These are phyloP conservation scores for Cryptotis parvus DNA, from an alignment of 2,113 vertebrate species.

Conservation along the genomic window DNA sequence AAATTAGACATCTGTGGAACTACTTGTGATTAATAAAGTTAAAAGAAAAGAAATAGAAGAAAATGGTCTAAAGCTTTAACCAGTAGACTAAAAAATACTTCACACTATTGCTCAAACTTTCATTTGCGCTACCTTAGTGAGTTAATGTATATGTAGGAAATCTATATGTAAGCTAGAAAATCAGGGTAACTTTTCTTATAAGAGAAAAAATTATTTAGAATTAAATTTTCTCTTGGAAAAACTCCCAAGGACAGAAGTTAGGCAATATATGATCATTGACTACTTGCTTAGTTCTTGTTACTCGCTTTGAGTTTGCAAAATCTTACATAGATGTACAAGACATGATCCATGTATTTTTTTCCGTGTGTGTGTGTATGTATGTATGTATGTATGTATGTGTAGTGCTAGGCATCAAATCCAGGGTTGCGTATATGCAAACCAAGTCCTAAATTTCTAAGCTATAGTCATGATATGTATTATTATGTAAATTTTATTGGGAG, in stretches of 20 bases:
- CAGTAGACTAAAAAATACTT: neutral
- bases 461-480: too few species aligned
- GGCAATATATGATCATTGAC: neutral
- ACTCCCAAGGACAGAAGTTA: neutral
- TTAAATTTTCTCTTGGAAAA: neutral
- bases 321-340: neutral
- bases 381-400: too few species aligned
- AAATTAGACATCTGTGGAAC: neutral
- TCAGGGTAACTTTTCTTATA: neutral
- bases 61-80: neutral
- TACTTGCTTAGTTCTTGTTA: neutral
- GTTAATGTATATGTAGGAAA: neutral
- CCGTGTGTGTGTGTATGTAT: too few species aligned
- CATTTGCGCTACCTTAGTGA: neutral
- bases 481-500: neutral
- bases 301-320: neutral
- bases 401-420: too few species aligned
- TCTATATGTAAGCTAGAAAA: neutral
- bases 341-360: neutral
- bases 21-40: slow-evolving; percentile 1
- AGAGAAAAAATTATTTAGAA: neutral
- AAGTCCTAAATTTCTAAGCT: too few species aligned
- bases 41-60: slow-evolving; percentile 19
- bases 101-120: neutral
- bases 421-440: too few species aligned